phyloP scores from a whole-genome alignment of 2,888 invertebrate genomes.

The Melieria omissa region DNA sequence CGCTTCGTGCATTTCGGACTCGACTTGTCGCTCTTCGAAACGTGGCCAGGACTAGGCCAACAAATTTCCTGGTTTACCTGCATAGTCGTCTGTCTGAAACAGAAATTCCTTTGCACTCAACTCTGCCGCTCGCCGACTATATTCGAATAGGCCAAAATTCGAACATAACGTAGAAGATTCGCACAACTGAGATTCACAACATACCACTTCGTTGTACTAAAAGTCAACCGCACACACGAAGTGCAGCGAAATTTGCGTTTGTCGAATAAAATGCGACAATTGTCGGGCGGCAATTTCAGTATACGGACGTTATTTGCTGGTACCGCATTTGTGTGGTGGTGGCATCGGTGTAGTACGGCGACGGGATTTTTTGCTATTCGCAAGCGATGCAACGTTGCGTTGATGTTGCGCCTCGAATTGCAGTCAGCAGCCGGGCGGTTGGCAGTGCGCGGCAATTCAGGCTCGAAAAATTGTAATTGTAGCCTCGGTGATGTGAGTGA shows the following conservation, averaged over 20 bases:
- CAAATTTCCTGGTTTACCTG: conserved; percentile 49
- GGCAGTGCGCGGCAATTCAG: no score
- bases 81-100: neutral
- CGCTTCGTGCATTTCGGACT: neutral
- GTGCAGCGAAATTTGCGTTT: conserved; percentile 47
- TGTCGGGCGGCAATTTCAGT: conserved; percentile 59
- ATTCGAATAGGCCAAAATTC: no score
- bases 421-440: no score
- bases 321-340: conserved; percentile 48
- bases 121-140: no score
- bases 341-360: conserved; percentile 19
- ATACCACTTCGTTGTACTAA: conserved; percentile 48
- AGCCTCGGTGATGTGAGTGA: no score
- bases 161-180: no score
- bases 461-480: no score
- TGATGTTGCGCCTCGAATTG: no score
- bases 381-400: no score
- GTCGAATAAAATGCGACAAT: conserved; percentile 64
- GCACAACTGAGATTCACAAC: neutral
- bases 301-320: conserved; percentile 62
- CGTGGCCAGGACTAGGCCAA: conserved; percentile 57
- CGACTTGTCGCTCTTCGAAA: neutral
- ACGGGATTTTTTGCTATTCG: no score
- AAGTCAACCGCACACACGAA: conserved; percentile 37
- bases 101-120: no score